Evolutionary conservation across 2,888 invertebrate genomes (phyloP).

Genomic region (Patella depressa): DNA sequence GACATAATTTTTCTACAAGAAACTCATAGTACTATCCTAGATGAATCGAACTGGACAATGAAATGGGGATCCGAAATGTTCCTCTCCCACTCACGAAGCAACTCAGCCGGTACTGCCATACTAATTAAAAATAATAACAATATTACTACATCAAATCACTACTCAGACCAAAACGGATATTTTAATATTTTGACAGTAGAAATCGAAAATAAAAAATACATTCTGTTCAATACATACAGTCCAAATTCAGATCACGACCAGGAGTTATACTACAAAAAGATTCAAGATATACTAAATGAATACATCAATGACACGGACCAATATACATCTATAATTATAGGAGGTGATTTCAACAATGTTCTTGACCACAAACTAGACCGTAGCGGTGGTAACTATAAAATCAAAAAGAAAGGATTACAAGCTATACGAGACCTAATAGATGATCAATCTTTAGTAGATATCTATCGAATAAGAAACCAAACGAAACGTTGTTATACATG

Average conservation of each 20-base stretch:
- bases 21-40: background rate
- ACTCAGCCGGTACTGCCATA: background rate
- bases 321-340: background rate
- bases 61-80: background rate
- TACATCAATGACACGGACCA: background rate
- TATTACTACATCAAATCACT: background rate
- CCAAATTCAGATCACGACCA: background rate
- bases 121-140: background rate
- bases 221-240: background rate
- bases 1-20: conserved; percentile 1
- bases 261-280: background rate
- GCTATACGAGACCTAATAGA: no score
- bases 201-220: background rate
- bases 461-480: no score
- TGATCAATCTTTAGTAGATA: no score
- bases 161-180: background rate
- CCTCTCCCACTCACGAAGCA: background rate
- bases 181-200: background rate
- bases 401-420: no score
- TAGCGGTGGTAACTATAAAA: no score
- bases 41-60: background rate
- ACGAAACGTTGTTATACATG: no score
- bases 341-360: background rate
- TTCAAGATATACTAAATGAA: background rate
- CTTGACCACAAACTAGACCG: background rate